Conservation (phyloP, 2,797 vertebrate species). For the Scolopax rusticola region DNA sequence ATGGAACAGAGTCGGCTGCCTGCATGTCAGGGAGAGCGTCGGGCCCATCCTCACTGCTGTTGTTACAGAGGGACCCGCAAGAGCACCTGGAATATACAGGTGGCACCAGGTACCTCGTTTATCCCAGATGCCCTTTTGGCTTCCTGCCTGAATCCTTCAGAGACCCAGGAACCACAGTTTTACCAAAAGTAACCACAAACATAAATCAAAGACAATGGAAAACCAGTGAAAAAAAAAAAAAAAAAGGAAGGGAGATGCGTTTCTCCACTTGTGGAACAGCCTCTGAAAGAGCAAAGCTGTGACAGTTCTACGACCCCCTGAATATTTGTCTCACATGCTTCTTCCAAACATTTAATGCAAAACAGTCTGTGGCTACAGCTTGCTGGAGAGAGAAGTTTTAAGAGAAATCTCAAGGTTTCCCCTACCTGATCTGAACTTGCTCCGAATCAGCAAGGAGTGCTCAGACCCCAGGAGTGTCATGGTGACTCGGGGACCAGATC, state of each 20-base stretch:
- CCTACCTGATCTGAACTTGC: constrained; percentile 99
- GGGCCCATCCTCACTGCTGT: not conserved
- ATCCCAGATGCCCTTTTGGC: constrained; percentile 25
- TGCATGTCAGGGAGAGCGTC: constrained; percentile 42
- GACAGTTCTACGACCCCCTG: constrained; percentile 28
- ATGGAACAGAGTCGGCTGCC: constrained; percentile 55
- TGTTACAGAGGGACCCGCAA: not conserved
- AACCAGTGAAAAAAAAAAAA: not conserved
- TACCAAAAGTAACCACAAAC: constrained; percentile 20
- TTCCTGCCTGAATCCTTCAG: not conserved
- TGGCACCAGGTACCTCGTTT: not conserved
- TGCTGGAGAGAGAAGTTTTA: constrained; percentile 65
- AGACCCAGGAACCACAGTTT: not conserved
- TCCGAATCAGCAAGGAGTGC: constrained; percentile 97
- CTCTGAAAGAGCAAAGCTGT: constrained; percentile 24
- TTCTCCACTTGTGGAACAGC: constrained; percentile 32
- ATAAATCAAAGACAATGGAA: constrained; percentile 40
- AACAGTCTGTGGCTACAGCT: constrained; percentile 32
- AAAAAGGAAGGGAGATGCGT: not conserved
- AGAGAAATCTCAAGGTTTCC: constrained; percentile 67
- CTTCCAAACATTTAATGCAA: constrained; percentile 31
- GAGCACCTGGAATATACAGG: constrained; percentile 29
- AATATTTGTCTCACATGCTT: constrained; percentile 18
- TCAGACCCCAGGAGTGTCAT: constrained; percentile 99
- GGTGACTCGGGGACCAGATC: constrained; percentile 85